Base-by-base conservation (phyloP, 2,113 vertebrate species). In the Oncorhynchus tshawytscha region DNA sequence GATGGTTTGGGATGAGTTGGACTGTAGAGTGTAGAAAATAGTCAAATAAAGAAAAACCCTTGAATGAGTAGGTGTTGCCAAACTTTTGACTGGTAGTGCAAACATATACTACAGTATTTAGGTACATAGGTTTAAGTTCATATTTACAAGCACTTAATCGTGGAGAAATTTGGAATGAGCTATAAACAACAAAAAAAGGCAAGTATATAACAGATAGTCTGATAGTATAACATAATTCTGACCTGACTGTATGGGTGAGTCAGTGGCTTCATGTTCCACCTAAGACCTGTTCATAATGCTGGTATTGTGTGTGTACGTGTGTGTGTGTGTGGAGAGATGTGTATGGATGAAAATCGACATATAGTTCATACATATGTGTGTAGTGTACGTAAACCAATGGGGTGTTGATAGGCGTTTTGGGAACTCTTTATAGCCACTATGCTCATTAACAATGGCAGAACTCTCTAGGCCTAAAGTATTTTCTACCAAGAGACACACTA, bases 331-430 rank as follows among this genome's bases (percentile, higher is more conserved):
- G 31, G 39, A 51, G 34, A 51, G 60, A 22, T 62, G 3, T 45
- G 18, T 73, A 64, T 57, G 71, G 59, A 64, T 73, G 59, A 62
- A 39, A 22, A 39, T 45, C 7, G 5, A 39, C 29, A 62, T 73
- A 13, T 5, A 73, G 25, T 20, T 72, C 18, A 31, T 16, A 31
- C 39, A 45, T 9, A 45, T 45, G 39, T 29, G 18, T 60, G 20
- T 72, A n/a, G 25, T 20, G 3, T 31, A 34, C 11, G 34, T 20
- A 20, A 39, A 45, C 31, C 34, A 69, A 69, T 39, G 67, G 31
- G 45, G 67, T 45, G 67, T 68, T 68, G 67, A 20, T n/a, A 20
- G 18, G 60, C 6, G 5, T 45, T 45, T 45, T 45, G 39, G 39
- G 8, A 45, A 45, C 8, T 45, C 64, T 27, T 16, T 51, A 54